These are phyloP conservation scores for Brachypodius melanocephalos DNA, from an alignment of 2,113 vertebrate species.

Conservation along the genomic window DNA sequence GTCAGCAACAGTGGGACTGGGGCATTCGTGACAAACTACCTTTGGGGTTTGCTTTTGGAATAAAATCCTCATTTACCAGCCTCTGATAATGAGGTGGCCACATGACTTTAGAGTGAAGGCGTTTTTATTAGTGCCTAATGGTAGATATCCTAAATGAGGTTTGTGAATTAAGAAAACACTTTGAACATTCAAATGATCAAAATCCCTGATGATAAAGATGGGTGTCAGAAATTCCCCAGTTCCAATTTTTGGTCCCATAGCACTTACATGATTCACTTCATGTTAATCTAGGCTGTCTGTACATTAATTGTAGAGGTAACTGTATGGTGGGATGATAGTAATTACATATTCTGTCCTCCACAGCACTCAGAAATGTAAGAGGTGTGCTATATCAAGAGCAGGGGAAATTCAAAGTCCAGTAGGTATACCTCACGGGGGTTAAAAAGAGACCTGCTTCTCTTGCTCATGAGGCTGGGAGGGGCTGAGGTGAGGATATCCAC, in stretches of 20 bases:
- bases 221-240: not conserved
- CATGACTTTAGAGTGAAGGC: not conserved
- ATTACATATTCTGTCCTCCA: not conserved
- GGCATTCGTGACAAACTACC: not conserved
- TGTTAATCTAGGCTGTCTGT: not conserved
- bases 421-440: not conserved
- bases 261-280: not conserved
- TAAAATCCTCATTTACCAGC: slow-evolving; percentile 21
- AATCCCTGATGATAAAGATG: not conserved
- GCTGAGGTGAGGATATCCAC: not conserved
- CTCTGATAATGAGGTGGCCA: not conserved
- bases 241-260: not conserved
- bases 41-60: slow-evolving; percentile 18
- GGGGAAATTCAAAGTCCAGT: not conserved
- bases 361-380: not conserved
- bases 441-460: not conserved
- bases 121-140: not conserved
- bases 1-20: not conserved
- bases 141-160: not conserved
- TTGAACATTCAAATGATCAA: not conserved
- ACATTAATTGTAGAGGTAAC: not conserved
- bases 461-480: not conserved
- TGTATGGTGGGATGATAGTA: not conserved
- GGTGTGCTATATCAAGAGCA: not conserved
- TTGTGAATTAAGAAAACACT: slow-evolving; percentile 11